A percentile compares a stretch with the other conserved stretches of the same genome.
Conservation (phyloP, 2,888 invertebrate genomes). For the Epicampocera succincta region DNA sequence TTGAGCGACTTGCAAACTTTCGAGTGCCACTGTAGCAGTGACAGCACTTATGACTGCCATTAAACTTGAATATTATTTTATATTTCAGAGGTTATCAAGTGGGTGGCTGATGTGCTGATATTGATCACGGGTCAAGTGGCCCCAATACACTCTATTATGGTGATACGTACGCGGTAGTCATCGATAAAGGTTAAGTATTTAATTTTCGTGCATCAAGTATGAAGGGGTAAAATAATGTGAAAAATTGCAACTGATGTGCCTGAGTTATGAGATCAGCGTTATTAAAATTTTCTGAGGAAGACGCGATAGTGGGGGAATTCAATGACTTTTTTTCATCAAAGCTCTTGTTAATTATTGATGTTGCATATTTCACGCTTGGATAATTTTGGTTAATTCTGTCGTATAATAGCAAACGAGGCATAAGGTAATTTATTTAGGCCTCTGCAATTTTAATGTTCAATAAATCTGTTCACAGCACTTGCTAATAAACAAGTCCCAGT, state of each 20-base stretch:
- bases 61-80: conserved; percentile 53
- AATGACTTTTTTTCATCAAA: too few species aligned
- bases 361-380: too few species aligned
- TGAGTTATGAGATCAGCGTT: too few species aligned
- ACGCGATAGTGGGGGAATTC: too few species aligned
- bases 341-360: too few species aligned
- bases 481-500: too few species aligned
- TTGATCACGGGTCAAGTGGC: conserved; percentile 38
- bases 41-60: conserved; percentile 20
- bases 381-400: too few species aligned
- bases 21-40: conserved; percentile 3
- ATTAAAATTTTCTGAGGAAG: too few species aligned
- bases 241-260: background rate
- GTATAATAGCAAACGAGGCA: too few species aligned
- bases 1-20: background rate
- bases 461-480: too few species aligned
- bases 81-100: conserved; percentile 46
- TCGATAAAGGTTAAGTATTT: conserved; percentile 50
- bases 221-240: background rate
- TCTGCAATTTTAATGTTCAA: too few species aligned
- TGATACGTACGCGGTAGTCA: conserved; percentile 11
- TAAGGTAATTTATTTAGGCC: too few species aligned
- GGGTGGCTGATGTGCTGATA: conserved; percentile 20
- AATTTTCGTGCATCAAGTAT: background rate
- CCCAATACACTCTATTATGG: conserved; percentile 22